Evolutionary conservation across 2,797 vertebrate species (phyloP), one percentile per base, ranked within the genome.

Genomic region (Amblyopsis hoosieri): DNA sequence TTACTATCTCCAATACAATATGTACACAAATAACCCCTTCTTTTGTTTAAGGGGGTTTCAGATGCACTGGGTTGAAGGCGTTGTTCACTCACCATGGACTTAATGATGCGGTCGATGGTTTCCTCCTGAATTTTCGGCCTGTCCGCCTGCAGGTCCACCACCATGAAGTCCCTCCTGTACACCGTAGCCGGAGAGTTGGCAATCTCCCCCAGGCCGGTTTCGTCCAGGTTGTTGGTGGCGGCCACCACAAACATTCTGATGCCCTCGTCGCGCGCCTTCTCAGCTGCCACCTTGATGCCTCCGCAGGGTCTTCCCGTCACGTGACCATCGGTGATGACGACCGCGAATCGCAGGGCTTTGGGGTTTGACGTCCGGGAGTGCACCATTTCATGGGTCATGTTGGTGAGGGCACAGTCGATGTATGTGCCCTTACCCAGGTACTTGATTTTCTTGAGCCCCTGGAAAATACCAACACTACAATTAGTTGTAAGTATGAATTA

Each of bases 301-400:
- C 92, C 93, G 0, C 97, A 99, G 0, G 92, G 94, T 79, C 75
- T 95, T 62, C 94, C 95, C 0, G 98, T 99, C 69, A 97, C 95
- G 0, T 98, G 97, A 57, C 97, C 98, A 0, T 99, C 98, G 0
- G 98, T 99, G 90, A 99, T 95, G 76, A 99, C 92, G 55, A 99
- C 85, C 0, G 95, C 95, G 0, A 97, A 99, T 64, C 93, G 92
- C 33, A 85, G 74, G 23, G 67, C 33, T 0, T 74, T 66, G 0
- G 83, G 81, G 0, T 63, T 48, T 0, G 62, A 9, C 33, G 67
- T 37, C 37, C 6, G 29, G 0, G 72, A 71, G 0, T 1, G 47
- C 47, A 83, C 51, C 71, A 99, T 89, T 76, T 95, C 74, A 2
- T 84, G 56, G 0, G 94, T 95, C 95, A 96, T 98, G 74, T 92